Evolutionary conservation across 2,797 vertebrate species (phyloP).

Genomic region (Chelon labrosus): DNA sequence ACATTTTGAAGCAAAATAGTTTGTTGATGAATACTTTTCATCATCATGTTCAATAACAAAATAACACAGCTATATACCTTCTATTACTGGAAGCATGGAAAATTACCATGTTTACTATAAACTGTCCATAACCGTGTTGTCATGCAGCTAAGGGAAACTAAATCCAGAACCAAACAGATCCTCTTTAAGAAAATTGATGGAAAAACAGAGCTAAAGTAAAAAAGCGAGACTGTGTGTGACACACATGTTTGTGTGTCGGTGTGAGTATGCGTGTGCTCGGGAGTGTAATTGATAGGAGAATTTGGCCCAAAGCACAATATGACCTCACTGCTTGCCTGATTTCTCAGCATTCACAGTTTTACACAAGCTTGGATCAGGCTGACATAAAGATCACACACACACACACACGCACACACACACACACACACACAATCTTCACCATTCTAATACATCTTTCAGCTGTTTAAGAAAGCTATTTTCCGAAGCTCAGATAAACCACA

Average conservation of each 20-base stretch:
- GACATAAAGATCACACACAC: conserved; percentile 34
- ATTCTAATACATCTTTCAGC: conserved; percentile 64
- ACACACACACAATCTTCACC: conserved; percentile 32
- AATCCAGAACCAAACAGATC: not conserved
- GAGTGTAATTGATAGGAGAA: conserved; percentile 71
- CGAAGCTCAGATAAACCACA: conserved; percentile 66
- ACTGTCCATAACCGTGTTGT: not conserved
- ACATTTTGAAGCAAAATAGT: no score
- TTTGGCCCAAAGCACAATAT: conserved; percentile 67
- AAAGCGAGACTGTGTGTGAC: not conserved
- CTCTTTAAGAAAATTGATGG: not conserved
- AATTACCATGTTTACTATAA: conserved; percentile 1
- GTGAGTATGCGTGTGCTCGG: conserved; percentile 21
- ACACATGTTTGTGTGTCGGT: conserved; percentile 14
- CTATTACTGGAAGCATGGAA: not conserved
- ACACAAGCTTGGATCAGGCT: conserved; percentile 64
- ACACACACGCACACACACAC: conserved; percentile 4
- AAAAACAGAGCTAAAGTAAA: conserved; percentile 2
- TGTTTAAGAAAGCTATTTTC: conserved; percentile 66
- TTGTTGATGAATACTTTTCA: no score
- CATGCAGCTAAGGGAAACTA: not conserved
- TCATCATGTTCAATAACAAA: no score
- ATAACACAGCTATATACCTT: not conserved
- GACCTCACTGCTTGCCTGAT: conserved; percentile 72
- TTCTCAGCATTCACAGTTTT: conserved; percentile 74